Evolutionary conservation across 1,140 invertebrate species (phyloP).

Genomic region (Drosophila kurseongensis): DNA sequence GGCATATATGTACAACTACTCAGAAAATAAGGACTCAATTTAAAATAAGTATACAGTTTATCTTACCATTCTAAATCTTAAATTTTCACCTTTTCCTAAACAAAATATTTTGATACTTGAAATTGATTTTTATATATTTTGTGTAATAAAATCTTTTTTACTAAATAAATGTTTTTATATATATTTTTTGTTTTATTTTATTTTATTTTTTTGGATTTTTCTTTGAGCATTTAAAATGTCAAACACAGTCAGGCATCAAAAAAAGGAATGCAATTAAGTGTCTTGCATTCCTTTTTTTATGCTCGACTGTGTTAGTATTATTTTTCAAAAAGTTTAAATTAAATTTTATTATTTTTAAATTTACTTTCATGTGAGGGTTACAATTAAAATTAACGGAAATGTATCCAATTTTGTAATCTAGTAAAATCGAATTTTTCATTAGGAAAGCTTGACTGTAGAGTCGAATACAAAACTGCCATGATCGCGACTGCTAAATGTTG

Average conservation of each 20-base stretch:
- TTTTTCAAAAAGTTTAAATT: too few relatives aligned
- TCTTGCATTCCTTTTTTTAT: too few relatives aligned
- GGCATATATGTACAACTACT: conserved; percentile 29
- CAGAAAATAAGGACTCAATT: neutral
- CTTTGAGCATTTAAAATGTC: too few relatives aligned
- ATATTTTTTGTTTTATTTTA: neutral
- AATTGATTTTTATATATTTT: too few relatives aligned
- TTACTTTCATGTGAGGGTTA: too few relatives aligned
- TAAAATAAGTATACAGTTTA: neutral
- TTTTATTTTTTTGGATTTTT: neutral
- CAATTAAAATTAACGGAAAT: too few relatives aligned
- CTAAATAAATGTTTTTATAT: neutral
- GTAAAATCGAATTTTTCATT: neutral
- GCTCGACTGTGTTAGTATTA: too few relatives aligned
- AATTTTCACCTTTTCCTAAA: neutral
- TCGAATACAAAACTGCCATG: conserved; percentile 30
- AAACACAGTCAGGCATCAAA: neutral
- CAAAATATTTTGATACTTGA: too few relatives aligned
- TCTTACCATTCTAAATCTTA: too few relatives aligned
- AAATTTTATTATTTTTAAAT: too few relatives aligned
- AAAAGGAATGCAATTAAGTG: neutral
- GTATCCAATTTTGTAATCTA: too few relatives aligned
- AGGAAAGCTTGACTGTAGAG: neutral
- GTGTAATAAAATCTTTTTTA: neutral
- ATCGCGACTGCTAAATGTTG: conserved; percentile 42